Percentiles rank a stretch among this genome's conserved stretches.
phyloP scores from a whole-genome alignment of 2,888 invertebrate genomes.

The Helicoverpa assulta region DNA sequence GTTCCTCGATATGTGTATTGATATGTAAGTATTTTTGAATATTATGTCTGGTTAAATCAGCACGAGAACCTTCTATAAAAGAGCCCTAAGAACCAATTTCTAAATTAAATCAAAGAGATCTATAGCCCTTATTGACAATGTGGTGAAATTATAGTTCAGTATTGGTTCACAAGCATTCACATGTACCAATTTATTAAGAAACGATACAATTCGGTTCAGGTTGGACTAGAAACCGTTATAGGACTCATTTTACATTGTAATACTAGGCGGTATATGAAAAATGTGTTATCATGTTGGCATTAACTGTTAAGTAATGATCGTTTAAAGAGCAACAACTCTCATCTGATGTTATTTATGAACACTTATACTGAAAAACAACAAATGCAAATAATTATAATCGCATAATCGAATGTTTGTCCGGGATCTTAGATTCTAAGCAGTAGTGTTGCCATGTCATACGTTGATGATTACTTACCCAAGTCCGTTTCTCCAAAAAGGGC shows the following conservation, averaged over 20 bases:
- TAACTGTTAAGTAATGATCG: not conserved
- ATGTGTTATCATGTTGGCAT: not conserved
- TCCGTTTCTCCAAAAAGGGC: too few relatives aligned
- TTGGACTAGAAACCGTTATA: not conserved
- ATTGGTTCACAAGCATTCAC: too few relatives aligned
- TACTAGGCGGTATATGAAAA: not conserved
- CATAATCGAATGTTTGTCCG: constrained; percentile 9
- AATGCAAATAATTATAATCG: not conserved
- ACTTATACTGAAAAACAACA: not conserved
- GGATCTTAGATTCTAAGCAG: not conserved
- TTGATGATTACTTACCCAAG: too few relatives aligned
- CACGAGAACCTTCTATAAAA: too few relatives aligned
- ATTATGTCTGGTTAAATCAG: too few relatives aligned
- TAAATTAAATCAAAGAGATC: too few relatives aligned
- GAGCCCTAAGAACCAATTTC: too few relatives aligned
- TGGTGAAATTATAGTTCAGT: too few relatives aligned
- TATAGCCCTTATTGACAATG: too few relatives aligned
- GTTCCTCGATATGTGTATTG: constrained; percentile 96
- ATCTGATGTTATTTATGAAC: not conserved
- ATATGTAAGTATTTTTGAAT: constrained; percentile 91
- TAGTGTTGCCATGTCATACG: not conserved
- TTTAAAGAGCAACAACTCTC: not conserved
- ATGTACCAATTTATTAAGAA: too few relatives aligned
- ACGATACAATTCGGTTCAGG: not conserved
- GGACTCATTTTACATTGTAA: not conserved